Evolutionary conservation across 2,113 vertebrate species (phyloP), one percentile per base, ranked within the genome.

Genomic region (Tetrao urogallus): DNA sequence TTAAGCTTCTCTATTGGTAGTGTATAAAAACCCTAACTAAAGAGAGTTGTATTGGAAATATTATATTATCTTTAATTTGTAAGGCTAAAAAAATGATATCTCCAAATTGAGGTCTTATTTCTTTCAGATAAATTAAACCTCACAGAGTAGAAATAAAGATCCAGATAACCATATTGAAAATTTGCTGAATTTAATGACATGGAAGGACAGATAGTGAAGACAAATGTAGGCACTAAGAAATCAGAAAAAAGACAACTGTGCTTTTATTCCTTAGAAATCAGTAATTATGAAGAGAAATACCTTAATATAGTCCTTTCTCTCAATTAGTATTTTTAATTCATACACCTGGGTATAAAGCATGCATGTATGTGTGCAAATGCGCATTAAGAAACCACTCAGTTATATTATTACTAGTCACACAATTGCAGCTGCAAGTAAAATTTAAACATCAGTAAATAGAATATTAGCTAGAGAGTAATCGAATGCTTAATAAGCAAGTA

Each of bases 221-320:
- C 7, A 71, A 65, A 45, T n/a, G 6, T 61, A 64, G 32, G 36
- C 32, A 43, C 1, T 47, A 9, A 65, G 10, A 95, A 82, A 57
- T 18, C 8, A 32, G 13, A 30, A 58, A 56, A 73, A 48, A 32
- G n/a, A 3, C 8, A 43, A 6, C 12, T 45, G 15, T 36, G 2
- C 4, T 89, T 67, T 73, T 6, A 50, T 42, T 76, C 10, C 24
- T 20, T 63, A 42, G 69, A 64, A 77, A 65, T 24, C 10, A 40
- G 15, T 79, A 15, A 60, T 42, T 17, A 75, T 1, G 1, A 82
- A 65, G 11, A 38, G 54, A 82, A 76, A 36, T 61, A n/a, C 2
- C 19, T 3, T 60, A 28, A 2, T 18, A 38, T 11, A 9, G 25
- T 3, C 2, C 1, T 42, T 56, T 43, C 11, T 8, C 47, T 14